Evolutionary conservation across 2,797 vertebrate species (phyloP).

Genomic region (Gymnothorax reevesii): DNA sequence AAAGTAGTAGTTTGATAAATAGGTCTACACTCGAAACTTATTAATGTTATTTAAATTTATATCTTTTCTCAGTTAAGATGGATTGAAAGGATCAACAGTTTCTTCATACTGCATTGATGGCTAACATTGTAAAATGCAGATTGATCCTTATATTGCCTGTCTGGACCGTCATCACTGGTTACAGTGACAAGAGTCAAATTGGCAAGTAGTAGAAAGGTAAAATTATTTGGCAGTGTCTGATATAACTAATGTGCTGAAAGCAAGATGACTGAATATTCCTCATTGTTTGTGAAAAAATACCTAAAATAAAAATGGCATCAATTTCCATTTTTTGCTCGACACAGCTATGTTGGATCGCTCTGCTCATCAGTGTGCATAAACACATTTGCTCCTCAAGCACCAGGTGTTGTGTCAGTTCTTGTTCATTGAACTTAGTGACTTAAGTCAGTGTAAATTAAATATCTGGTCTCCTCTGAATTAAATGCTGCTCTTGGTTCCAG

Average conservation of each 20-base stretch:
- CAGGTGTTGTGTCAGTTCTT: constrained; percentile 40
- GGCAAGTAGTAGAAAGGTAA: not conserved
- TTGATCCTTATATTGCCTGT: not conserved
- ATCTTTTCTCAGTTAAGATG: not conserved
- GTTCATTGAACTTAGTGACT: constrained; percentile 31
- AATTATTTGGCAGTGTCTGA: not conserved
- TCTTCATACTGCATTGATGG: not conserved
- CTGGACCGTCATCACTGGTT: not conserved
- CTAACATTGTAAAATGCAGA: not conserved
- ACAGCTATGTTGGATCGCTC: constrained; percentile 57
- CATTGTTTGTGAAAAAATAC: not conserved
- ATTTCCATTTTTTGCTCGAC: constrained; percentile 40
- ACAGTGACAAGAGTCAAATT: not conserved
- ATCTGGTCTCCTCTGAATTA: constrained; percentile 70
- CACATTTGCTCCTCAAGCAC: constrained; percentile 66
- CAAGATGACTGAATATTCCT: not conserved
- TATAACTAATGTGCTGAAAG: not conserved
- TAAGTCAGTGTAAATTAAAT: constrained; percentile 34
- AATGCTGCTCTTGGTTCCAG: constrained; percentile 74
- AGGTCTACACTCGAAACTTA: not conserved
- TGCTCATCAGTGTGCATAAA: constrained; percentile 65
- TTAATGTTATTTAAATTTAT: not conserved
- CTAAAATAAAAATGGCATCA: constrained; percentile 12
- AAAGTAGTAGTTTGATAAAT: not conserved
- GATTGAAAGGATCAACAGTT: not conserved